Evolutionary conservation across 2,888 invertebrate genomes (phyloP).

Genomic region (Notodonta ziczac): DNA sequence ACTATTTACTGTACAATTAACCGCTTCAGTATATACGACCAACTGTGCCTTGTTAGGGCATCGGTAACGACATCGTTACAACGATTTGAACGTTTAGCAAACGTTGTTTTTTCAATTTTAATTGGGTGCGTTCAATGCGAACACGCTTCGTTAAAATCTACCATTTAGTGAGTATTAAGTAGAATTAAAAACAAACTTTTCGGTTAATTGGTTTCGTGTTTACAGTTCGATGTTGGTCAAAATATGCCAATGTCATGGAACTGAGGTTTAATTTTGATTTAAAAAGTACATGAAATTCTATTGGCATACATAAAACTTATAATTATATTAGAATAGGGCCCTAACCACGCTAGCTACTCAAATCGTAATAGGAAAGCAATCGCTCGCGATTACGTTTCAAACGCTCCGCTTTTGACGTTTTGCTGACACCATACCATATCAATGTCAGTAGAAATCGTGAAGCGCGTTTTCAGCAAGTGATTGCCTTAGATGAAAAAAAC

Average conservation of each 20-base stretch:
- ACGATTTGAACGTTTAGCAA: conserved; percentile 70
- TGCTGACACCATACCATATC: too few relatives aligned
- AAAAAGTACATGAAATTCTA: too few relatives aligned
- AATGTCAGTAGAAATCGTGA: too few relatives aligned
- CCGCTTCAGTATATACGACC: conserved; percentile 48
- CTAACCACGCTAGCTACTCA: too few relatives aligned
- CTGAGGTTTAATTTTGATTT: background rate
- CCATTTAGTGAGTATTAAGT: conserved; percentile 40
- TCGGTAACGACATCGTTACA: conserved; percentile 77
- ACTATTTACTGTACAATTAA: conserved; percentile 66
- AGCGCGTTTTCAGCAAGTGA: too few relatives aligned
- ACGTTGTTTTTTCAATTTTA: conserved; percentile 61
- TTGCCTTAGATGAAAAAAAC: too few relatives aligned
- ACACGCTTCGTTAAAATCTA: conserved; percentile 46
- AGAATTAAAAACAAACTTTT: conserved; percentile 39
- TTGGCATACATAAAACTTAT: too few relatives aligned
- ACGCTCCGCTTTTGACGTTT: too few relatives aligned
- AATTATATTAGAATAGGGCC: too few relatives aligned
- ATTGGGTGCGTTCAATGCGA: conserved; percentile 59
- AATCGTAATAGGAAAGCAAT: too few relatives aligned
- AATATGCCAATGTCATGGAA: conserved; percentile 26
- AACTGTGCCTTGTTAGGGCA: conserved; percentile 69
- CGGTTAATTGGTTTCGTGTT: conserved; percentile 35
- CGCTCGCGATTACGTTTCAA: too few relatives aligned
- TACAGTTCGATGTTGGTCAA: conserved; percentile 18